Conservation (phyloP, 1,140 invertebrate species). For the Anthonomus grandis region DNA sequence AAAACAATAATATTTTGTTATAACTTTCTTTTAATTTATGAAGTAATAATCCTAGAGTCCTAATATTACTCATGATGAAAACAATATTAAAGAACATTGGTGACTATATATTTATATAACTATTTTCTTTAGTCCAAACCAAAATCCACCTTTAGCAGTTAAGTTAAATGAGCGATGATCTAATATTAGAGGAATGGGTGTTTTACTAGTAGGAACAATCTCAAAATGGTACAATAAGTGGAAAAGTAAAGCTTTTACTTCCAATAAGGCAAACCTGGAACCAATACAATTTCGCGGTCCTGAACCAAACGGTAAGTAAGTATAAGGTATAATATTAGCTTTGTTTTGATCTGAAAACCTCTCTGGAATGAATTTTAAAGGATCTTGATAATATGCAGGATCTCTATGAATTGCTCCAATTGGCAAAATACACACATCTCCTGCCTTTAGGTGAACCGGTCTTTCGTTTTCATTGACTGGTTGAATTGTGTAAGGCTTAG, state of each 20-base stretch:
- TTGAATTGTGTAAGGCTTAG: conserved; percentile 50
- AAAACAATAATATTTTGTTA: no score
- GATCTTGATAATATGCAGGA: conserved; percentile 32
- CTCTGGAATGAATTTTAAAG: conserved; percentile 34
- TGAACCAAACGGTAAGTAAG: conserved; percentile 58
- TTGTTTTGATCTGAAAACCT: conserved; percentile 37
- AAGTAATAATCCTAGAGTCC: no score
- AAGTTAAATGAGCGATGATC: conserved; percentile 31
- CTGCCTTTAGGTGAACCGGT: conserved; percentile 41
- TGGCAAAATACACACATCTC: conserved; percentile 35
- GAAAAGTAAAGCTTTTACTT: conserved; percentile 42
- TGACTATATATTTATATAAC: neutral
- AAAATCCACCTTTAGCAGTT: conserved; percentile 41
- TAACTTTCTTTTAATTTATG: no score
- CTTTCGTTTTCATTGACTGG: conserved; percentile 44
- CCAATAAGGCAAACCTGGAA: conserved; percentile 41
- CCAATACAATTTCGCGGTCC: conserved; percentile 49
- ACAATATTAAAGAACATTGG: neutral
- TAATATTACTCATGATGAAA: neutral
- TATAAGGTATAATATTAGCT: conserved; percentile 45
- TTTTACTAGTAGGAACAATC: conserved; percentile 37
- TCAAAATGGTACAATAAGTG: conserved; percentile 41
- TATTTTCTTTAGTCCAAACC: conserved; percentile 32
- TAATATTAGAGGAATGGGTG: conserved; percentile 34
- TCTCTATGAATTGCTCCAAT: conserved; percentile 30